Evolutionary conservation across 2,797 vertebrate species (phyloP).

Genomic region (Micromesistius poutassou): DNA sequence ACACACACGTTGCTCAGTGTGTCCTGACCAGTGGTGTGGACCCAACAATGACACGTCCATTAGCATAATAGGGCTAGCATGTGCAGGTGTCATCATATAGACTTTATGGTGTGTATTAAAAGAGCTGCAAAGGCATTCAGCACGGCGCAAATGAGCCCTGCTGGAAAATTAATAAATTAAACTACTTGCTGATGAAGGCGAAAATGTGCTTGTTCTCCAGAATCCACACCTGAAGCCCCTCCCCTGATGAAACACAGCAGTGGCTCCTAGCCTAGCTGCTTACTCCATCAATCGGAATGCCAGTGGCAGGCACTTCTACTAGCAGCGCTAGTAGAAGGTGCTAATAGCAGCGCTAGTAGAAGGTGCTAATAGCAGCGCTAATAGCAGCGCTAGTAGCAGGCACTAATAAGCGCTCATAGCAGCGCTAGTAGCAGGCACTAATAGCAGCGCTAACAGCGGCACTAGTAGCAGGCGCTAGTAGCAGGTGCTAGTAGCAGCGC

Average conservation of each 20-base stretch:
- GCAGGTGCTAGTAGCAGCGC: too few species aligned
- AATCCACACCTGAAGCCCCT: slow-evolving; percentile 1
- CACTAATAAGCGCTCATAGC: too few species aligned
- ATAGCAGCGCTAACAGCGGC: too few species aligned
- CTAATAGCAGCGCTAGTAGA: too few species aligned
- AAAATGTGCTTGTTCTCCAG: slow-evolving; percentile 15
- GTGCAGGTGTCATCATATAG: slow-evolving; percentile 63
- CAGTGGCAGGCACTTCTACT: too few species aligned
- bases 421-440: too few species aligned
- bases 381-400: too few species aligned
- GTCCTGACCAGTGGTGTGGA: slow-evolving; percentile 68
- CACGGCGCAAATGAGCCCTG: slow-evolving; percentile 16
- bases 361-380: too few species aligned
- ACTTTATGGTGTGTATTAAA: slow-evolving; percentile 63
- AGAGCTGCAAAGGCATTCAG: slow-evolving; percentile 65
- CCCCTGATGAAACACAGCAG: neutral
- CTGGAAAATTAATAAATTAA: slow-evolving; percentile 9
- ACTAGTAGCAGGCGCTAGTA: too few species aligned
- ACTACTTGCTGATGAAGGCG: slow-evolving; percentile 25
- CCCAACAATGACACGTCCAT: slow-evolving; percentile 69
- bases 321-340: too few species aligned
- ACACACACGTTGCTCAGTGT: slow-evolving; percentile 16
- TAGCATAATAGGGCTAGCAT: slow-evolving; percentile 67
- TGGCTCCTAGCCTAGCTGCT: too few species aligned
- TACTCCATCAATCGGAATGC: too few species aligned